phyloP scores from a whole-genome alignment of 2,888 invertebrate genomes.

The Archips crataeganus region DNA sequence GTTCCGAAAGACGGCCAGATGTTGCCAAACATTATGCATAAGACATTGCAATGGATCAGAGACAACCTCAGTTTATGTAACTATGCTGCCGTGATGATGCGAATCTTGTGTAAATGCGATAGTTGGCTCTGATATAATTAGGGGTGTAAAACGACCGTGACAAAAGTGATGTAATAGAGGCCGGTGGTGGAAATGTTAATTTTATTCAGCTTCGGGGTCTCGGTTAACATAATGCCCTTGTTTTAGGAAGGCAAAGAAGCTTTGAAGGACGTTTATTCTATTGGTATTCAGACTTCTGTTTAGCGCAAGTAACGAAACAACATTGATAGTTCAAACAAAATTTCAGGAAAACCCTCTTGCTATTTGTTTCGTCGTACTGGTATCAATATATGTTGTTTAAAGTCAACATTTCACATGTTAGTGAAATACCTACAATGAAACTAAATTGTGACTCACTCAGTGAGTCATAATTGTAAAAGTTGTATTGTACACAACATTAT shows the following conservation, averaged over 20 bases:
- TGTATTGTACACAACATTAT: too few species aligned
- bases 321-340: background rate
- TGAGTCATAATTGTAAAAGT: too few species aligned
- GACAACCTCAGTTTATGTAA: slow-evolving; percentile 1
- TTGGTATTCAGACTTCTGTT: background rate
- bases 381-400: too few species aligned
- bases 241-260: slow-evolving; percentile 17
- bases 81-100: slow-evolving; percentile 14
- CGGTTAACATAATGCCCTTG: slow-evolving; percentile 39
- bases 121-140: slow-evolving; percentile 26
- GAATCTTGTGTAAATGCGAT: slow-evolving; percentile 30
- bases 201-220: slow-evolving; percentile 35
- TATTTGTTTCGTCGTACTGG: too few species aligned
- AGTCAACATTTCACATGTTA: too few species aligned
- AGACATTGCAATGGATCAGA: slow-evolving; percentile 8
- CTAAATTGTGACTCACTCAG: too few species aligned
- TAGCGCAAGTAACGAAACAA: background rate
- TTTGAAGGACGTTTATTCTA: slow-evolving; percentile 1
- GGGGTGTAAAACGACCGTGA: slow-evolving; percentile 27
- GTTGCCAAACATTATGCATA: slow-evolving; percentile 23
- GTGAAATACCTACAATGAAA: too few species aligned
- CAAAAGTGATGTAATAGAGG: slow-evolving; percentile 34
- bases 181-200: slow-evolving; percentile 34
- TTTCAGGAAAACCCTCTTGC: too few species aligned
- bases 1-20: slow-evolving; percentile 24